Conservation (phyloP, 2,888 invertebrate genomes). For the Drosophila mettleri region DNA sequence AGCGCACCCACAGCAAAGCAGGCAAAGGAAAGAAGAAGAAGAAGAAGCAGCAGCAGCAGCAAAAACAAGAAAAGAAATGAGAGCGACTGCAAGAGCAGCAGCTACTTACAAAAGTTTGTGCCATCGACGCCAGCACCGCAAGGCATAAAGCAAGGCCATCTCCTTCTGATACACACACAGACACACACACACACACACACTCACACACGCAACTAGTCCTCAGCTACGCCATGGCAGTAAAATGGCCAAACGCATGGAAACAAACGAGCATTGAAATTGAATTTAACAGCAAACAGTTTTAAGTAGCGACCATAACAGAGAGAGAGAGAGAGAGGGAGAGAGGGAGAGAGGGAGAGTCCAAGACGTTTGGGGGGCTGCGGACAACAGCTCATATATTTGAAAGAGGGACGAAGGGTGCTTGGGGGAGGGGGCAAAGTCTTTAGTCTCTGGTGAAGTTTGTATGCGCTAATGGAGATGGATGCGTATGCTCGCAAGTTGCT, state of each 20-base stretch:
- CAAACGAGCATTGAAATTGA: constrained; percentile 81
- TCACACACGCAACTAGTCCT: constrained; percentile 14
- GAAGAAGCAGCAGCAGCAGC: background rate
- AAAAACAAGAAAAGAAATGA: constrained; percentile 26
- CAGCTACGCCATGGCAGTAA: constrained; percentile 28
- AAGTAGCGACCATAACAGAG: constrained; percentile 52
- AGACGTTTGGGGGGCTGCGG: background rate
- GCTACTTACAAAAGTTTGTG: constrained; percentile 69
- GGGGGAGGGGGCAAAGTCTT: constrained; percentile 24
- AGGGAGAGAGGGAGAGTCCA: constrained; percentile 10
- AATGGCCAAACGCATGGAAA: constrained; percentile 69
- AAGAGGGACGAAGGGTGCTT: too few relatives aligned
- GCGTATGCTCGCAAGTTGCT: constrained; percentile 39
- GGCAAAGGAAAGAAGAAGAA: constrained; percentile 16
- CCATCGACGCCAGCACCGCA: constrained; percentile 63
- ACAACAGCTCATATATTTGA: constrained; percentile 19
- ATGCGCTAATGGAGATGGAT: constrained; percentile 78
- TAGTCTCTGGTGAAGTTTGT: constrained; percentile 61
- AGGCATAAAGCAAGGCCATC: constrained; percentile 66
- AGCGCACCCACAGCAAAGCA: constrained; percentile 9
- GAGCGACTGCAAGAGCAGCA: constrained; percentile 42
- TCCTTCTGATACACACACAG: constrained; percentile 33
- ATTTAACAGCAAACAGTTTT: constrained; percentile 80
- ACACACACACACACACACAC: too few relatives aligned
- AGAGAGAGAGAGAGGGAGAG: constrained; percentile 10